These are phyloP conservation scores for Nibea albiflora DNA, from an alignment of 2,113 vertebrate genomes.

Conservation along the genomic window DNA sequence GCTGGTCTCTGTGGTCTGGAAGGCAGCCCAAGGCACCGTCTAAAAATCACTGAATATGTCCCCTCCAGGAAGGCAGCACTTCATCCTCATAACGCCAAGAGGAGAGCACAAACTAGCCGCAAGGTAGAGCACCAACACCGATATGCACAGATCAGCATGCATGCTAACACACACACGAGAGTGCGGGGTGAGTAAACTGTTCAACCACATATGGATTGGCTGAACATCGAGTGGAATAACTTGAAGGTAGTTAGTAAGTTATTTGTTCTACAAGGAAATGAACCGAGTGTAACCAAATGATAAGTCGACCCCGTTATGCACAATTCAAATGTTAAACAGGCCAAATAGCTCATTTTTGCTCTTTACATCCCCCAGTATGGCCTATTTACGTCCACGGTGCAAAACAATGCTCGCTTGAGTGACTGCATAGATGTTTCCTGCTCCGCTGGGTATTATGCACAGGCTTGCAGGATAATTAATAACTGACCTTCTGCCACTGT, in stretches of 20 bases:
- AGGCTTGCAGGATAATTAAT: slow-evolving; percentile 40
- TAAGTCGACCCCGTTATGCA: not conserved
- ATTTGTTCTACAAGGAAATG: not conserved
- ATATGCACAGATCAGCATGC: slow-evolving; percentile 1
- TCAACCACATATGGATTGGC: too few species aligned
- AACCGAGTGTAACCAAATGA: not conserved
- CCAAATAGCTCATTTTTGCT: not conserved
- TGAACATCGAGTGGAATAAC: not conserved
- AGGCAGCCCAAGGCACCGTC: slow-evolving; percentile 62
- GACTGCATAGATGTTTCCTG: slow-evolving; percentile 33
- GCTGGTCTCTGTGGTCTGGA: slow-evolving; percentile 54
- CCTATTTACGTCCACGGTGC: not conserved
- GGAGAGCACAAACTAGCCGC: slow-evolving; percentile 39
- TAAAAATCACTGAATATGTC: slow-evolving; percentile 61
- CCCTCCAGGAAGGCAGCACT: slow-evolving; percentile 45
- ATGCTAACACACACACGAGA: not conserved
- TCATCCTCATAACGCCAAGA: slow-evolving; percentile 24
- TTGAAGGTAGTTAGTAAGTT: not conserved
- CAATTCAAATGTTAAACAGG: not conserved
- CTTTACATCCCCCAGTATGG: not conserved
- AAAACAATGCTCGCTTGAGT: slow-evolving; percentile 37
- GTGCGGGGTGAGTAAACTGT: not conserved
- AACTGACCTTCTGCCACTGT: slow-evolving; percentile 6
- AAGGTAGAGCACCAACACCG: slow-evolving; percentile 1
- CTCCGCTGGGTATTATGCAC: slow-evolving; percentile 19